phyloP scores from a whole-genome alignment of 2,113 vertebrate species.

The Ibidorhyncha struthersii region DNA sequence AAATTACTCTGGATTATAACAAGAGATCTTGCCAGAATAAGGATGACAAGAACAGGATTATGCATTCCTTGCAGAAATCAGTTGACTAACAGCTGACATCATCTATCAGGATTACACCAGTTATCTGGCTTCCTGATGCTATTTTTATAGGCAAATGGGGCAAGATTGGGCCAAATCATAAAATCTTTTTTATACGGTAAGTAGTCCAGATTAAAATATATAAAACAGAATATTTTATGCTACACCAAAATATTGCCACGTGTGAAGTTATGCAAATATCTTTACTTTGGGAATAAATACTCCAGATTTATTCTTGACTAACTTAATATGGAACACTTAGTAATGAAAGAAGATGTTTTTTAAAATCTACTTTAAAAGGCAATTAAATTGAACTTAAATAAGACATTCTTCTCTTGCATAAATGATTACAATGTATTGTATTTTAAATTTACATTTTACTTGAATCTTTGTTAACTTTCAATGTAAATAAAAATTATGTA shows the following conservation, averaged over 20 bases:
- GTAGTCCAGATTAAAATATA: neutral
- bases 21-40: neutral
- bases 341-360: neutral
- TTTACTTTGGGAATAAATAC: neutral
- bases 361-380: neutral
- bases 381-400: neutral
- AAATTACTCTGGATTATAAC: neutral
- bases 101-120: neutral
- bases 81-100: accelerated
- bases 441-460: neutral
- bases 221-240: neutral
- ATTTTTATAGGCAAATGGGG: neutral
- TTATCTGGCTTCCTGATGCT: neutral
- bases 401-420: neutral
- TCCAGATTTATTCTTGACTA: neutral
- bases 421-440: neutral
- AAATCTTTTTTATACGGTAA: neutral
- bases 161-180: neutral
- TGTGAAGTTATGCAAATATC: neutral
- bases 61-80: neutral
- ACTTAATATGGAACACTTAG: neutral
- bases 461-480: neutral
- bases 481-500: neutral
- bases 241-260: neutral
- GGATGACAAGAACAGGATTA: neutral